Evolutionary conservation across 1,140 invertebrate species (phyloP), one percentile per base, ranked within the genome.

Genomic region (Drosophila serrata): DNA sequence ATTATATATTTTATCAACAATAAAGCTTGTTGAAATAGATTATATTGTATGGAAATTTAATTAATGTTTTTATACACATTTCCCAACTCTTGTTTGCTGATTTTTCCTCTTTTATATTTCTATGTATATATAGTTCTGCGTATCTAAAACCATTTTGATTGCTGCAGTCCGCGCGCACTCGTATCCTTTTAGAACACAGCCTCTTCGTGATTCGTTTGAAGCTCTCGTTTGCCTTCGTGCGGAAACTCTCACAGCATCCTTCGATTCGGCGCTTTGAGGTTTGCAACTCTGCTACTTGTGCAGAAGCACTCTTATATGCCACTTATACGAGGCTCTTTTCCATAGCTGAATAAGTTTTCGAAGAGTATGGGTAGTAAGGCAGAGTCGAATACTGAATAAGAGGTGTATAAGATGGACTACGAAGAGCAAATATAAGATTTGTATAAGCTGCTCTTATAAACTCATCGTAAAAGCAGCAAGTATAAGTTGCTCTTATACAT

Each of bases 341-440:
- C 46, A 81, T 85, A 51, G 81, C 81, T 85, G 81, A 85, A 85
- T 85, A 42, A 11, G 59, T 13, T 35, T 85, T 84, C 81, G 72
- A 69, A 55, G 45, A 35, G 80, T 46, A 45, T 9, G 9, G 2
- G n/a, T 12, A 22, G 24, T 3, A 24, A 24, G 24, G n/a, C n/a
- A 24, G 53, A 49, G 37, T 19, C 12, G 27, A 7, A 31, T 17
- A 31, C 27, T 12, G 0, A 7, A n/a, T 42, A 59, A 59, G 33
- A 8, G 0, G 5, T 13, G 58, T 64, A 46, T 37, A 31, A 67
- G 19, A 12, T 5, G 0, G 13, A 4, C 1, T n/a, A 43, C 17
- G 22, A n/a, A 58, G 42, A 48, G 55, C 24, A 7, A 7, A 40
- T 43, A 43, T 19, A 43, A 43, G 42, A 5, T 12, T 1, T 6